A percentile compares a stretch with the other conserved stretches of the same genome.
These are phyloP conservation scores for Atrichornis clamosus DNA, from an alignment of 2,113 vertebrate genomes.

Conservation along the genomic window DNA sequence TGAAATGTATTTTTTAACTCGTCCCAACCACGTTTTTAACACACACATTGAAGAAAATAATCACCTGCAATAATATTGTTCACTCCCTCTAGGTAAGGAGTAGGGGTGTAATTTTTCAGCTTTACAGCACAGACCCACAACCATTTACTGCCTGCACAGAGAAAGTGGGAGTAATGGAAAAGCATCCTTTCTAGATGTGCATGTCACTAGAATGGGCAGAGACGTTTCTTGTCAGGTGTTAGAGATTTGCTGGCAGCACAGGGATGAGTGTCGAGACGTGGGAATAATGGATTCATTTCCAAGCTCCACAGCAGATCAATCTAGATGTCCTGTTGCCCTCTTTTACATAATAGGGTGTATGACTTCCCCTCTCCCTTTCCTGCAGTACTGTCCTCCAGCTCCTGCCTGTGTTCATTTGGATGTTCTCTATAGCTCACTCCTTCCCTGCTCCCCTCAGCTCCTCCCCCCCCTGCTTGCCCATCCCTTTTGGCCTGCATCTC, in stretches of 20 bases:
- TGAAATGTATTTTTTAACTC: not conserved
- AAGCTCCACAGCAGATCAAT: not conserved
- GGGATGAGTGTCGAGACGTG: not conserved
- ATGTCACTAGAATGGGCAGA: not conserved
- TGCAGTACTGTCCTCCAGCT: not conserved
- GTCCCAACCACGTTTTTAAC: not conserved
- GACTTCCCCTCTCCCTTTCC: not conserved
- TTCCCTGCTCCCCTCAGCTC: not conserved
- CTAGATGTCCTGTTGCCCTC: not conserved
- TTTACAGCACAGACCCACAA: not conserved
- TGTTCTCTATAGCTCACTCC: not conserved
- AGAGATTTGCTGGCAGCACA: slow-evolving; percentile 10
- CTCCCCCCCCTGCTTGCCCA: not conserved
- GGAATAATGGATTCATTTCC: not conserved
- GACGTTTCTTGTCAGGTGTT: not conserved
- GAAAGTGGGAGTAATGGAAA: not conserved
- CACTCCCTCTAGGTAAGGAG: not conserved
- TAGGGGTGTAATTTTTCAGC: not conserved
- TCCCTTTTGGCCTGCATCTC: not conserved
- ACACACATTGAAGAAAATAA: not conserved
- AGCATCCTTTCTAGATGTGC: not conserved
- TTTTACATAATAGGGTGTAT: not conserved
- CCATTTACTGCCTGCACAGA: not conserved
- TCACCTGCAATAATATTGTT: not conserved
- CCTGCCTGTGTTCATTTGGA: not conserved